Conservation (phyloP, 2,113 vertebrate species). For the Antigone vipio region DNA sequence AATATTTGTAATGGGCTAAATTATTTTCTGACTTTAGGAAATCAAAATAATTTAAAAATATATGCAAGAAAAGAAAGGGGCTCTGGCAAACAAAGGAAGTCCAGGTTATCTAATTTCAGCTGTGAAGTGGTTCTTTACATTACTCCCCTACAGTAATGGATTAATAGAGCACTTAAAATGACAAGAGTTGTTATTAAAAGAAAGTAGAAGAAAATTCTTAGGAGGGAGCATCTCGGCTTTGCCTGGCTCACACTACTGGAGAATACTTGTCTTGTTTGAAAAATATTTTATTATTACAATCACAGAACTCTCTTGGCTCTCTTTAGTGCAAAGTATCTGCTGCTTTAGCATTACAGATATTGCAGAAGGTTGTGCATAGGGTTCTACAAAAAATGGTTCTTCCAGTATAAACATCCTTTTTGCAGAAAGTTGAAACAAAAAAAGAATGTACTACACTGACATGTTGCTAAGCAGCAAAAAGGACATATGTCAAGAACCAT, state of each 20-base stretch:
- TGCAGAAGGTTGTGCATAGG: background rate
- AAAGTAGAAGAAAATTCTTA: background rate
- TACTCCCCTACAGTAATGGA: background rate
- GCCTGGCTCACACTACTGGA: background rate
- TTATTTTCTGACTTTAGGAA: background rate
- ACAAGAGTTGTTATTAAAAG: background rate
- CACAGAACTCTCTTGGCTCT: background rate
- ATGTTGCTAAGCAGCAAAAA: conserved; percentile 52
- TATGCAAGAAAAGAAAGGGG: background rate
- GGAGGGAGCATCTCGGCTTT: background rate
- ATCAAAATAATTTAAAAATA: background rate
- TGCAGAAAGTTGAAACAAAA: background rate
- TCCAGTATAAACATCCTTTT: background rate
- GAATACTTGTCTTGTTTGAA: background rate
- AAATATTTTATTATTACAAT: background rate
- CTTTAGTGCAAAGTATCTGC: background rate
- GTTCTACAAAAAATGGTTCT: background rate
- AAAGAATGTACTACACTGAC: background rate
- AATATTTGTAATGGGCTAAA: background rate
- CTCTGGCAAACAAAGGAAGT: background rate
- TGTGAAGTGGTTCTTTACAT: background rate
- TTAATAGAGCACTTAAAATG: background rate
- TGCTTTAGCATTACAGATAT: background rate
- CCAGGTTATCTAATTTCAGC: background rate
- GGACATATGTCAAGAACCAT: conserved; percentile 23